Evolutionary conservation across 2,888 invertebrate species (phyloP).

Genomic region (Podotricha telesiphe): DNA sequence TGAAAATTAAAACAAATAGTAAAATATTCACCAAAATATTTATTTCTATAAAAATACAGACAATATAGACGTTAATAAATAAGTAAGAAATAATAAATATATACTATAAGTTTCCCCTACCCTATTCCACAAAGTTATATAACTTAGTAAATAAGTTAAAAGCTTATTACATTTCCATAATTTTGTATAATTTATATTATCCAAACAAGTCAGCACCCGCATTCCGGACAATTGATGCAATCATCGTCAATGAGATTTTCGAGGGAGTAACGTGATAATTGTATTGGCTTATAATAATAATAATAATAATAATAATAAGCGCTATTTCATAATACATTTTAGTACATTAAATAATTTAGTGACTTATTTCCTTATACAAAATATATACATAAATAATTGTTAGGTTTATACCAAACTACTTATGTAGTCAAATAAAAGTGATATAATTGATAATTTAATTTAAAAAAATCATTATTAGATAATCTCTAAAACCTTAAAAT

Average conservation of each 20-base stretch:
- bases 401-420: too few species aligned
- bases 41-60: too few species aligned
- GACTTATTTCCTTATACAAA: too few species aligned
- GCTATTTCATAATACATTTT: background rate
- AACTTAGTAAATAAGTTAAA: slow-evolving; percentile 15
- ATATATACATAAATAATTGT: too few species aligned
- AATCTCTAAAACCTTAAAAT: too few species aligned
- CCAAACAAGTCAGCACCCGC: slow-evolving; percentile 80
- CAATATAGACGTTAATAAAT: too few species aligned
- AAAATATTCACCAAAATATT: too few species aligned
- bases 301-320: slow-evolving; percentile 62
- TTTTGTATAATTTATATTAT: slow-evolving; percentile 74
- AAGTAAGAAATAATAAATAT: background rate
- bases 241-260: slow-evolving; percentile 81
- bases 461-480: too few species aligned
- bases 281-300: slow-evolving; percentile 80
- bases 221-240: slow-evolving; percentile 81
- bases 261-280: slow-evolving; percentile 77
- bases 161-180: slow-evolving; percentile 22
- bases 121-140: background rate
- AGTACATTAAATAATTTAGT: background rate
- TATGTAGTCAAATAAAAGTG: too few species aligned
- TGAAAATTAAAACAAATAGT: too few species aligned
- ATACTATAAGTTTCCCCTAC: background rate
- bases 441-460: too few species aligned